These are phyloP conservation scores for Sebastes fasciatus DNA, from an alignment of 2,113 vertebrate genomes.

Conservation along the genomic window DNA sequence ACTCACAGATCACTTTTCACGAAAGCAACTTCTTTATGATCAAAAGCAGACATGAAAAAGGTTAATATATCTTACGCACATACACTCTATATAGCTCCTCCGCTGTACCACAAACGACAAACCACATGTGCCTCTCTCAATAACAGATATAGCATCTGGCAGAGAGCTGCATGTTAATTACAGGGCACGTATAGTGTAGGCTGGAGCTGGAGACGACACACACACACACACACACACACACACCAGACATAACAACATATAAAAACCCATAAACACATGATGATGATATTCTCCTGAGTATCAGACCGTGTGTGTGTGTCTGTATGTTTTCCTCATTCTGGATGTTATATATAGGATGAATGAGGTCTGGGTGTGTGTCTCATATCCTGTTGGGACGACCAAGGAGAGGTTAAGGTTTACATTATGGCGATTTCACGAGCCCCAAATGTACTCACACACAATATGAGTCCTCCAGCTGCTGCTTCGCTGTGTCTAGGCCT, in stretches of 20 bases:
- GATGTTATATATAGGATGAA: conserved; percentile 31
- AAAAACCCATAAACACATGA: conserved; percentile 45
- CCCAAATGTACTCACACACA: background rate
- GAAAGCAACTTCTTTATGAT: background rate
- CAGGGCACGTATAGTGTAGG: conserved; percentile 57
- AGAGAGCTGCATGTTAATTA: conserved; percentile 74
- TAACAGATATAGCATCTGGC: conserved; percentile 80
- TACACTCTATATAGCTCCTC: conserved; percentile 50
- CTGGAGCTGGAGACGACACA: conserved; percentile 57
- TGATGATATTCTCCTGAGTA: conserved; percentile 4
- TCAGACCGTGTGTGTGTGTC: background rate
- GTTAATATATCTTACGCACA: background rate
- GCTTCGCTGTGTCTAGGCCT: background rate
- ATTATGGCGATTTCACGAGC: conserved; percentile 7
- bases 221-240: conserved; percentile 15
- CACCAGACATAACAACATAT: conserved; percentile 41
- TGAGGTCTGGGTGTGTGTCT: conserved; percentile 20
- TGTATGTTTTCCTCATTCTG: conserved; percentile 16
- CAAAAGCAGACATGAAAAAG: conserved; percentile 17
- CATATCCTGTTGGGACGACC: conserved; percentile 26
- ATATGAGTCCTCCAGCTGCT: background rate
- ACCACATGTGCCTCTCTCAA: conserved; percentile 65
- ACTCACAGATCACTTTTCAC: background rate
- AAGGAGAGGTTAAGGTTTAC: conserved; percentile 12
- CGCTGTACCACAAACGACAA: conserved; percentile 55